Base-by-base conservation (phyloP, 2,113 vertebrate species). In the Centropristis striata region DNA sequence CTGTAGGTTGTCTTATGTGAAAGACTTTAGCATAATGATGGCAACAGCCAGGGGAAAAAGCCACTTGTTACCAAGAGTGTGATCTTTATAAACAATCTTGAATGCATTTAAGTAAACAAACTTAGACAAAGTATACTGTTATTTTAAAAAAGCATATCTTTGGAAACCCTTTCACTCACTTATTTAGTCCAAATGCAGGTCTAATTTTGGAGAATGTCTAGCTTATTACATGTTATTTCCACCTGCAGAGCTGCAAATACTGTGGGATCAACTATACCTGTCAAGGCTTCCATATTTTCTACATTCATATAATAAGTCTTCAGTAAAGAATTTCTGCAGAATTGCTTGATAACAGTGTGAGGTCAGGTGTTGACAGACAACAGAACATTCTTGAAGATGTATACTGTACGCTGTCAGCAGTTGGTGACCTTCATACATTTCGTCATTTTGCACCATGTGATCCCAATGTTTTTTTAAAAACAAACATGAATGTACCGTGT, bases 311-410 rank as follows among this genome's bases (percentile, higher is more conserved):
- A 9, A 50, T 49, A 39, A 60, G 23, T 63, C 27, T 11, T 32
- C 0, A 46, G 9, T 51, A 7, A 67, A 57, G 23, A 13, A 63
- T 75, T 4, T 3, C 44, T 46, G 32, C 46, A 72, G 36, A 78
- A 66, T 39, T 65, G 20, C 15, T n/a, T 41, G 3, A 50, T 61
- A 80, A 70, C 11, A 10, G 13, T 64, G 58, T 69, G 51, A 59
- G 15, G 12, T 61, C 44, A 71, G 44, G 46, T 70, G 37, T 61
- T 58, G 20, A 66, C 4, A 1, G 14, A 7, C 9, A 60, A 44
- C n/a, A 37, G 57, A 55, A 28, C 21, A 49, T 20, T 23, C n/a
- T 65, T 54, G 2, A n/a, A 21, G 14, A 44, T 27, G 4, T 60
- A 20, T 60, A 23, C 15, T 54, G n/a, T 20, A 54, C 6, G 25